Evolutionary conservation across 2,888 invertebrate species (phyloP).

Genomic region (Euzophera pinguis): DNA sequence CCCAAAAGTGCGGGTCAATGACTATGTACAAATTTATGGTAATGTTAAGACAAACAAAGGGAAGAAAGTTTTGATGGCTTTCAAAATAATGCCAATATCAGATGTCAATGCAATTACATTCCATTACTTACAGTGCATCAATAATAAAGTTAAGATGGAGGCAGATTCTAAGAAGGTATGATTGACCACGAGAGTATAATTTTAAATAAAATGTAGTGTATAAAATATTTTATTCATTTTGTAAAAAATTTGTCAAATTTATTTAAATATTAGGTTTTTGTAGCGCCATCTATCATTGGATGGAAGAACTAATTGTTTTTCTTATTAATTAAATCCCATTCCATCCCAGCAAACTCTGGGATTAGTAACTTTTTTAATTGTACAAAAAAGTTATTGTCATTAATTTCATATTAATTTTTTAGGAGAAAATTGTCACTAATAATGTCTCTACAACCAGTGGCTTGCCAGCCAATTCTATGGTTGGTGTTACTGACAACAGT

Average conservation of each 20-base stretch:
- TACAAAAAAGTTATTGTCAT: too few relatives aligned
- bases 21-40: conserved; percentile 70
- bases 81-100: conserved; percentile 67
- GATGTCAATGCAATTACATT: conserved; percentile 74
- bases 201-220: too few relatives aligned
- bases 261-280: too few relatives aligned
- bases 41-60: conserved; percentile 74
- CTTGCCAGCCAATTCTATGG: conserved; percentile 68
- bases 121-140: conserved; percentile 72
- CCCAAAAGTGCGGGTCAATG: conserved; percentile 72
- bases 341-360: too few relatives aligned
- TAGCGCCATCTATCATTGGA: too few relatives aligned
- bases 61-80: conserved; percentile 70
- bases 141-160: conserved; percentile 73
- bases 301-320: too few relatives aligned
- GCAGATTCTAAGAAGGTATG: conserved; percentile 69
- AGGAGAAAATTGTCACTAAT: conserved; percentile 52
- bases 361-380: too few relatives aligned
- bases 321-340: too few relatives aligned
- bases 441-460: conserved; percentile 46
- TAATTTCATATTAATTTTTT: conserved; percentile 19
- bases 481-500: conserved; percentile 51
- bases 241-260: too few relatives aligned
- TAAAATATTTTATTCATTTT: too few relatives aligned
- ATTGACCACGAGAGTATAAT: too few relatives aligned